Evolutionary conservation across 2,113 vertebrate genomes (phyloP).

Genomic region (Engystomops pustulosus): DNA sequence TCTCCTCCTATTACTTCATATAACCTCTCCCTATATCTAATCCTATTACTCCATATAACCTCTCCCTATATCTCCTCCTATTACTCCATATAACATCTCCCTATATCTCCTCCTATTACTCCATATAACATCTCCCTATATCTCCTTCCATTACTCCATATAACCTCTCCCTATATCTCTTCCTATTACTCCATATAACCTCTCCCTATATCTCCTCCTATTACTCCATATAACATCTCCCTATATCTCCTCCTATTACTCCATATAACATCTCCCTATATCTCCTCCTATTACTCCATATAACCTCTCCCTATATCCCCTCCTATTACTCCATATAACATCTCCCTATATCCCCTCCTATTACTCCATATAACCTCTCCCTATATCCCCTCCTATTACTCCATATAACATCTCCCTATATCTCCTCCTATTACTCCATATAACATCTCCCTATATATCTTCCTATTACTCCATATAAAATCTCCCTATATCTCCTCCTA

Average conservation of each 20-base stretch:
- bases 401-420: neutral
- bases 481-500: neutral
- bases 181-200: too few relatives aligned
- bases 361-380: neutral
- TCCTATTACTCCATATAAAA: neutral
- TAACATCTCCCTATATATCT: neutral
- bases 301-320: neutral
- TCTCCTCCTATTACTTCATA: neutral
- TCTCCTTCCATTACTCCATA: too few relatives aligned
- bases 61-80: too few relatives aligned
- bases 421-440: neutral
- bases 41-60: too few relatives aligned
- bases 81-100: too few relatives aligned
- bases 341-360: neutral
- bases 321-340: slow-evolving; percentile 5
- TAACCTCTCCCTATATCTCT: neutral
- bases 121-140: too few relatives aligned
- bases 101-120: too few relatives aligned
- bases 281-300: slow-evolving; percentile 1
- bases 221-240: neutral
- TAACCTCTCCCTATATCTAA: neutral
- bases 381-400: slow-evolving; percentile 12
- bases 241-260: neutral
- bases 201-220: neutral
- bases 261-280: neutral